A percentile compares a stretch with the other conserved stretches of the same genome.
Evolutionary conservation across 2,113 vertebrate genomes (phyloP).

Genomic region (Corynorhinus townsendii): DNA sequence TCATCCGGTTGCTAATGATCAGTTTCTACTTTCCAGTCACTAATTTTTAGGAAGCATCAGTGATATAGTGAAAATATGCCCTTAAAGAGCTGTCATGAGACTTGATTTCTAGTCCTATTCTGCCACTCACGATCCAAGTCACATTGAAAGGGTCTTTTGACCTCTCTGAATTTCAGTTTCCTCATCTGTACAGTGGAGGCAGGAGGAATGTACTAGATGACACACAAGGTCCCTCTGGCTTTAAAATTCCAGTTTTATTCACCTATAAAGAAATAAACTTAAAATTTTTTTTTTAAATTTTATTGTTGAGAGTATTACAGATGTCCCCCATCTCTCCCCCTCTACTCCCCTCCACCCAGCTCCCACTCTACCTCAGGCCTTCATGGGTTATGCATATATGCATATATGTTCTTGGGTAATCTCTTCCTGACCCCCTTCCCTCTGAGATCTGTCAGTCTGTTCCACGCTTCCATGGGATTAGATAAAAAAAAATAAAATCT

Average conservation of each 20-base stretch:
- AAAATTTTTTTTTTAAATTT: not conserved
- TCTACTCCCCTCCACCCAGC: too few relatives aligned
- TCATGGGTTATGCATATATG: too few relatives aligned
- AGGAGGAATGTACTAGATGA: not conserved
- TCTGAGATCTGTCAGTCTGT: too few relatives aligned
- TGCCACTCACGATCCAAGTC: not conserved
- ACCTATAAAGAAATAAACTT: not conserved
- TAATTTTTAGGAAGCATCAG: conserved; percentile 38
- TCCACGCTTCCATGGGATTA: not conserved
- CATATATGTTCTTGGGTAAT: too few relatives aligned
- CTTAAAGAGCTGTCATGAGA: not conserved
- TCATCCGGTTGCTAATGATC: not conserved
- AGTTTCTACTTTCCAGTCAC: conserved; percentile 49
- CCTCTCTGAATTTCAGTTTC: not conserved
- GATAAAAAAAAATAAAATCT: not conserved
- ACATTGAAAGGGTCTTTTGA: not conserved
- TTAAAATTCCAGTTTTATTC: not conserved
- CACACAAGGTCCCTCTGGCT: not conserved
- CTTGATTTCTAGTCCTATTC: not conserved
- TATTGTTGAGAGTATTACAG: too few relatives aligned
- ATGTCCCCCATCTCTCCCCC: too few relatives aligned
- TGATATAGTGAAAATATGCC: not conserved
- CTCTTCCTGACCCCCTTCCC: too few relatives aligned
- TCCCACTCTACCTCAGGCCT: too few relatives aligned
- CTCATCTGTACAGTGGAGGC: not conserved